Conservation (phyloP, 2,113 vertebrate species). For the Tachysurus vachellii region DNA sequence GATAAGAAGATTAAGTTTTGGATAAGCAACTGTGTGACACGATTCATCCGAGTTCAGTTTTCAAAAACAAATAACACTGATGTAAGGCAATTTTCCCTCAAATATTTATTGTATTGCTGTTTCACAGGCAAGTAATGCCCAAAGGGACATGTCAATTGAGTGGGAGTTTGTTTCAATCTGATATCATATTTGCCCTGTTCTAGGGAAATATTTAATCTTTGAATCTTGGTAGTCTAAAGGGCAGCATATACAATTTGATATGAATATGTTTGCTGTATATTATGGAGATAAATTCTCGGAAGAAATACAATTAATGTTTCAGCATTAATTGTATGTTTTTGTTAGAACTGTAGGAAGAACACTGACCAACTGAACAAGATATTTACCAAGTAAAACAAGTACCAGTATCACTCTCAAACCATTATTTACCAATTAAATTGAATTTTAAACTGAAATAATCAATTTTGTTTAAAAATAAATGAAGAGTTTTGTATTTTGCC, state of each 20-base stretch:
- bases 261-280: not conserved
- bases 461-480: not conserved
- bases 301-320: not conserved
- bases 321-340: not conserved
- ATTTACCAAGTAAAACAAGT: not conserved
- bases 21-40: not conserved
- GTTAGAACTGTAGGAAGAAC: not conserved
- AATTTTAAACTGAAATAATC: not conserved
- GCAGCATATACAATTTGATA: not conserved
- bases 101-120: constrained; percentile 4
- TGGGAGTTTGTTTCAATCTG: not conserved
- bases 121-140: not conserved
- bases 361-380: not conserved
- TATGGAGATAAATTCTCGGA: not conserved
- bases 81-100: not conserved
- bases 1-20: not conserved
- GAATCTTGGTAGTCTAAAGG: not conserved
- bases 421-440: not conserved
- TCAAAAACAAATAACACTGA: constrained; percentile 11
- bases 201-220: not conserved
- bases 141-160: not conserved
- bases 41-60: not conserved
- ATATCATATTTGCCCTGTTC: constrained; percentile 3
- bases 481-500: not conserved
- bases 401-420: not conserved